Conservation (phyloP, 2,888 invertebrate genomes). For the Hemithea aestivaria region DNA sequence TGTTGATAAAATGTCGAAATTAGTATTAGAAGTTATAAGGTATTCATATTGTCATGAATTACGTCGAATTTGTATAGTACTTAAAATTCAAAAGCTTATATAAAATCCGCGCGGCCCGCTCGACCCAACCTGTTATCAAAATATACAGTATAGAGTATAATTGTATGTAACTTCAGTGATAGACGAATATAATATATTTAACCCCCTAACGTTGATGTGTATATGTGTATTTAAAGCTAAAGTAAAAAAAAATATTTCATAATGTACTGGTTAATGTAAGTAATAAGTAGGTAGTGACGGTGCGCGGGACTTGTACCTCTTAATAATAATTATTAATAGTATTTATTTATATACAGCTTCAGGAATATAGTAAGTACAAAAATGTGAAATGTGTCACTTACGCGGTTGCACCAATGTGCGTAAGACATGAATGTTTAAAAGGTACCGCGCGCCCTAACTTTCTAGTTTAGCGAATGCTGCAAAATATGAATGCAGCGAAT, state of each 20-base stretch:
- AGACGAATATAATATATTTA: constrained; percentile 36
- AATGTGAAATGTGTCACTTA: background rate
- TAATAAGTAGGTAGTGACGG: constrained; percentile 61
- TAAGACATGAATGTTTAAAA: constrained; percentile 35
- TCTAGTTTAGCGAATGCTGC: constrained; percentile 30
- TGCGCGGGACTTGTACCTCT: constrained; percentile 46
- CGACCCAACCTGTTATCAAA: constrained; percentile 64
- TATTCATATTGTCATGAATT: too few species aligned
- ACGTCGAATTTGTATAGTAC: too few species aligned
- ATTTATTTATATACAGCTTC: too few species aligned
- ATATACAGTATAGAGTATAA: constrained; percentile 55
- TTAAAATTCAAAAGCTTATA: constrained; percentile 12
- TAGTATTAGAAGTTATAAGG: too few species aligned
- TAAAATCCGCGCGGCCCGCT: constrained; percentile 46
- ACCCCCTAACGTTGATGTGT: constrained; percentile 63
- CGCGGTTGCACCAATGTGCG: background rate
- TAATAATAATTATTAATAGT: constrained; percentile 7
- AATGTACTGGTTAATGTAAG: constrained; percentile 49
- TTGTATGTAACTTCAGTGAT: constrained; percentile 63
- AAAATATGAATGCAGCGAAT: constrained; percentile 13
- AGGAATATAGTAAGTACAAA: too few species aligned
- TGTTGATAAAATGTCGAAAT: too few species aligned
- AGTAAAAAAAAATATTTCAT: constrained; percentile 34
- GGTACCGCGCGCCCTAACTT: constrained; percentile 54
- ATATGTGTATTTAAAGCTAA: constrained; percentile 67